Percentiles rank a stretch among this genome's conserved stretches.
Evolutionary conservation across 2,113 vertebrate genomes (phyloP).

Genomic region (Albula goreensis): DNA sequence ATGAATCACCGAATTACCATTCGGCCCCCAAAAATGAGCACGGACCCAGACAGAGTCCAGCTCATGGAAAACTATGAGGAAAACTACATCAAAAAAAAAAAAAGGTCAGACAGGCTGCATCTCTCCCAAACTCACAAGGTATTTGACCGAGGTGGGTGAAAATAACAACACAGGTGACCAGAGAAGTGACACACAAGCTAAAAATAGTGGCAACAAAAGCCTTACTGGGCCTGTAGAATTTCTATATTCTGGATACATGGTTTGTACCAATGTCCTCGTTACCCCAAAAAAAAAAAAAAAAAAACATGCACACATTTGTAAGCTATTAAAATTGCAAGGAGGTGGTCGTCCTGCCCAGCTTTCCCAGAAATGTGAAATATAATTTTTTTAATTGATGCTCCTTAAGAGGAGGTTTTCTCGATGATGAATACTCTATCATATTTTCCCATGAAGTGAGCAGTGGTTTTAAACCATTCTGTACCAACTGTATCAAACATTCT

Average conservation of each 20-base stretch:
- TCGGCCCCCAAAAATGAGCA: neutral
- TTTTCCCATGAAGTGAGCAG: neutral
- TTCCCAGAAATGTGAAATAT: neutral
- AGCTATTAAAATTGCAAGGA: neutral
- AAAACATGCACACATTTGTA: neutral
- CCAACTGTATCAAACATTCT: neutral
- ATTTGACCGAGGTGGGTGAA: neutral
- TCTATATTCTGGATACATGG: no score
- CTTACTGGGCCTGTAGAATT: no score
- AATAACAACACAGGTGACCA: no score
- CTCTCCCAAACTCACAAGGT: neutral
- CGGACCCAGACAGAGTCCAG: neutral
- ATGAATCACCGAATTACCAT: neutral
- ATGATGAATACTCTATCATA: neutral
- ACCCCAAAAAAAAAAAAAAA: neutral
- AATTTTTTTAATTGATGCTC: neutral
- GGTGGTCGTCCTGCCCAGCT: neutral
- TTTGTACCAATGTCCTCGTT: neutral
- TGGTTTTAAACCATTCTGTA: neutral
- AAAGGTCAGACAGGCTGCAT: neutral
- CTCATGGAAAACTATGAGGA: neutral
- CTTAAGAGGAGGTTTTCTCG: neutral
- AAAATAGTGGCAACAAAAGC: no score
- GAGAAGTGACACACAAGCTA: no score
- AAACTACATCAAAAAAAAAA: neutral